Conservation (phyloP, 2,113 vertebrate species). For the Hyperopisus bebe region DNA sequence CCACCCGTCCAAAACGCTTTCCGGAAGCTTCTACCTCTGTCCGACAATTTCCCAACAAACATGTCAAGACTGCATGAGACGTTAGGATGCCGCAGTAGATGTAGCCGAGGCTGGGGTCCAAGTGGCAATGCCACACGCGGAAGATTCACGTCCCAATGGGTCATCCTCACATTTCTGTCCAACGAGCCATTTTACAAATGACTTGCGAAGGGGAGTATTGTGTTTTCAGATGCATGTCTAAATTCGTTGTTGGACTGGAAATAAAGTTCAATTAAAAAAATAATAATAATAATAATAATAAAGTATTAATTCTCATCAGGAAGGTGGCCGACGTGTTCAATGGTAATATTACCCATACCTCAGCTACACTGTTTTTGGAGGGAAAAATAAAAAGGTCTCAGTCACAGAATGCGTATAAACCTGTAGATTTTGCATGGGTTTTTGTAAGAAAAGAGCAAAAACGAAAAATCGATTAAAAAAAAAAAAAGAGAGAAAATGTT, state of each 20-base stretch:
- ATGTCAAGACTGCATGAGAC: conserved; percentile 90
- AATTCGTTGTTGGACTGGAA: conserved; percentile 91
- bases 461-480: conserved; percentile 62
- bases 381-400: conserved; percentile 76
- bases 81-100: conserved; percentile 83
- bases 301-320: conserved; percentile 71
- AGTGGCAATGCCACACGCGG: conserved; percentile 69
- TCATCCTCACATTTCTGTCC: conserved; percentile 81
- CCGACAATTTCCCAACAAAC: conserved; percentile 88
- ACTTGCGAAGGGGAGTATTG: conserved; percentile 81
- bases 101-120: conserved; percentile 75
- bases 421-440: conserved; percentile 99
- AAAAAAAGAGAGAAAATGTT: conserved; percentile 79
- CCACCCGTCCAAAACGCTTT: conserved; percentile 97
- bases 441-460: conserved; percentile 88
- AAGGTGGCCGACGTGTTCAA: conserved; percentile 90
- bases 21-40: conserved; percentile 99
- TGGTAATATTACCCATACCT: conserved; percentile 96
- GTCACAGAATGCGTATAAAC: conserved; percentile 99
- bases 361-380: conserved; percentile 93
- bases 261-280: conserved; percentile 65
- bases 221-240: conserved; percentile 86
- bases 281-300: conserved; percentile 1
- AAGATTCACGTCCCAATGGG: conserved; percentile 78
- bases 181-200: conserved; percentile 74